Evolutionary conservation across 2,888 invertebrate species (phyloP), one percentile per base, ranked within the genome.

Genomic region (Latheticus oryzae): DNA sequence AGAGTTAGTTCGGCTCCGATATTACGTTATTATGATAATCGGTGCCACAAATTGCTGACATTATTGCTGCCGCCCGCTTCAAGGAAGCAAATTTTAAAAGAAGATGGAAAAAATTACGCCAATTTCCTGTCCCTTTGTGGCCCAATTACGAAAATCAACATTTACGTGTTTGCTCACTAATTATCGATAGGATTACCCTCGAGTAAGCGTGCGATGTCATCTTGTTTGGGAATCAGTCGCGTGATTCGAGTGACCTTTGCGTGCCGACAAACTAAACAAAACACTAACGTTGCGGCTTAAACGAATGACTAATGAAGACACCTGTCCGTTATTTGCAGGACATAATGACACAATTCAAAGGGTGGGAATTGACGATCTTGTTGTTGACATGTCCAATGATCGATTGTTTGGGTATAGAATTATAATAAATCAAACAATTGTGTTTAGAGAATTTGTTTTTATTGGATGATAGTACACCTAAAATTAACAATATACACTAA

Each of bases 401-500:
- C 21, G 21, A 19, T 19, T 19, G 5, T 19, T 5, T 19, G 5
- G 3, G 21, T 19, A 19, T 19, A 19, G 21, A 5, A 5, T 28
- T 2, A 28, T 11, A 28, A 28, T 63, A 68, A 24, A 40, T 13
- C 3, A 35, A 11, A 23, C 24, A 23, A 40, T 5, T 5, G 8
- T 9, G 5, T 5, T 33, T 72, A 74, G 73, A 73, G 71, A 75
- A 73, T 75, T 69, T 73, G 68, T 70, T 76, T n/a, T 75, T 76
- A 74, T 73, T 72, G 70, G 53, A 67, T n/a, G n/a, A n/a, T 70
- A 67, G 69, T 73, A 76, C 76, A 76, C 70, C 74, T 76, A 77
- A 70, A 74, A 71, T 72, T 75, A 76, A 76, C 74, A 77, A 76
- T 77, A 73, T 76, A 77, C 76, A 76, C 72, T 74, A 74, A 73